Base-by-base conservation (phyloP, 2,888 invertebrate genomes). In the Brachynemurus nebulosus region DNA sequence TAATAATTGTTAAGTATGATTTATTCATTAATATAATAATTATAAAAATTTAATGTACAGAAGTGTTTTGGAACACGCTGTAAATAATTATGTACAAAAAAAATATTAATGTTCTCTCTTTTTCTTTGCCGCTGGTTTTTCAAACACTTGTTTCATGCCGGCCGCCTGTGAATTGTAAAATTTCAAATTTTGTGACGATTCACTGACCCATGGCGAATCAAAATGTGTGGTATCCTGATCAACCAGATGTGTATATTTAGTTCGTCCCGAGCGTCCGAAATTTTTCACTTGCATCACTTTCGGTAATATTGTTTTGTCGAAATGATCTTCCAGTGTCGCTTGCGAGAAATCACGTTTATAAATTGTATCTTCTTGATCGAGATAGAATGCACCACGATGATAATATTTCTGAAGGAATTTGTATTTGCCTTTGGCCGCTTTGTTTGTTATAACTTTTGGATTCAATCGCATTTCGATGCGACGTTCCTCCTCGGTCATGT, bases 251-350 rank as follows among this genome's bases (percentile, higher is more conserved):
- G 98, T 98, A 66, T 98, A 98, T 60, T 99, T 99, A 0, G 98
- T 97, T 42, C 98, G 78, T 4, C 97, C 97, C 41, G 97, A 96
- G 2, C 97, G 81, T 9, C 98, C 98, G 65, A 99, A 99, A 69
- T 98, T 97, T 69, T 98, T 98, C 35, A 99, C 98, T 77, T 97
- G 97, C 97, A 98, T 98, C 54, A 98, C 97, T 72, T 97, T 96
- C 2, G 98, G 98, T 49, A 99, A 64, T 52, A 97, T 88, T 20
- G 96, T 93, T 68, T 98, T 99, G 62, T 99, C 95, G 63, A 99
- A 98, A 64, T 96, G 95, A 76, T 99, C 98, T 57, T 99, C 98
- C 56, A 98, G 66, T 0, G 98, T 99, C 0, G 96, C 86, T 45
- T 88, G 86, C 1, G 95, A 89, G 65, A 92, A 95, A 61, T 97